phyloP scores from a whole-genome alignment of 2,888 invertebrate species.

The Coelopa pilipes region DNA sequence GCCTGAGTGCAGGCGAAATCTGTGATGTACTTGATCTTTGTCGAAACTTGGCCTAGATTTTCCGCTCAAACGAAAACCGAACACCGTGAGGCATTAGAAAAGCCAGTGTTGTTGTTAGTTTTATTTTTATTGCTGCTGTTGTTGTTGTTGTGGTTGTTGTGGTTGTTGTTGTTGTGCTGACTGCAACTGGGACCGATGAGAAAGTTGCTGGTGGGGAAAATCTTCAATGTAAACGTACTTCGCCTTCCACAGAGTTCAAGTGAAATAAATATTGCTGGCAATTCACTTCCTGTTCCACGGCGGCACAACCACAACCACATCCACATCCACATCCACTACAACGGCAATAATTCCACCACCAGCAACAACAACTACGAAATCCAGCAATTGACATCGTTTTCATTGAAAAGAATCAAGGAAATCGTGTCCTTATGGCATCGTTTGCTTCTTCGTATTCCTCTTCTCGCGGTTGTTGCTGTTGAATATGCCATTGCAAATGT shows the following conservation, averaged over 20 bases:
- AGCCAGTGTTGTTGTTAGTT: constrained; percentile 21
- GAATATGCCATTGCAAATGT: neutral
- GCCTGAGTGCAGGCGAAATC: constrained; percentile 44
- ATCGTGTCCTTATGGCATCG: neutral
- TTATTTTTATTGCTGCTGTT: constrained; percentile 12
- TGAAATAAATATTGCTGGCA: neutral
- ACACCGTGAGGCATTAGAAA: constrained; percentile 17
- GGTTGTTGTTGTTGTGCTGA: neutral
- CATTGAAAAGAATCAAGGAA: neutral
- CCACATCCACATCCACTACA: no score
- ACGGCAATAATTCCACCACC: neutral
- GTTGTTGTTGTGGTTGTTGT: constrained; percentile 39
- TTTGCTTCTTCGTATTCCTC: no score
- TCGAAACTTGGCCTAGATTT: constrained; percentile 55
- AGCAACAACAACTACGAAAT: neutral
- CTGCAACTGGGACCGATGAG: constrained; percentile 39
- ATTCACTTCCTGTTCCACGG: neutral
- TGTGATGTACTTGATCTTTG: constrained; percentile 63
- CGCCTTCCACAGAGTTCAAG: neutral
- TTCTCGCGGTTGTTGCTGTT: neutral
- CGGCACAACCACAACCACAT: no score
- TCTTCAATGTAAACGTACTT: constrained; percentile 41
- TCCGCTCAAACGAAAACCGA: neutral
- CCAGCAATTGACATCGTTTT: neutral
- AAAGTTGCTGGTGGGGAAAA: constrained; percentile 49